Evolutionary conservation across 2,797 vertebrate genomes (phyloP), one percentile per base, ranked within the genome.

Genomic region (Austrolebias charrua): DNA sequence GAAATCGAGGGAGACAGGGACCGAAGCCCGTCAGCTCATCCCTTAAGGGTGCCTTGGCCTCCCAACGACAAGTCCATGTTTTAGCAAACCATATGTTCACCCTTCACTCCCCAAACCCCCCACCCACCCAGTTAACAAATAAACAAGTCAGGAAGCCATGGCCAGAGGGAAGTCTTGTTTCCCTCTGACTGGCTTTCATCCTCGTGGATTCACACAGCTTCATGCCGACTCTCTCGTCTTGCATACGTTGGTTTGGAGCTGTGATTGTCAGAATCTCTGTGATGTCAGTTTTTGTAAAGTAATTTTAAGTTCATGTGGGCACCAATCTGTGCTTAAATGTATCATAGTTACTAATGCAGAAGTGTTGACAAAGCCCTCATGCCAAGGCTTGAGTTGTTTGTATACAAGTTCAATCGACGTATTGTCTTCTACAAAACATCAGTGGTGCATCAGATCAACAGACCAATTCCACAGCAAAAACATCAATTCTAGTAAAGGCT

Each of bases 41-140:
- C 90, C 90, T 86, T 59, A 78, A 40, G 89, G 91, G 88, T 79
- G 82, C 84, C 85, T 85, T 51, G 86, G 90, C 86, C 87, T 90
- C 85, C 82, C 82, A 83, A 93, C 92, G 91, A 93, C 90, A 93
- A 93, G 93, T 89, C 89, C 89, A 76, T 87, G 88, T 91, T 93
- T 94, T 93, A 93, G 89, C 88, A 89, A 86, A 92, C 92, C 93
- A 93, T 94, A 94, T 94, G 92, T 93, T 93, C 89, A 71, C 75
- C 85, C 84, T 76, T 81, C 71, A 43, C 66, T 58, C 65, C 62
- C 52, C 69, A 78, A 65, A 67, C 53, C 73, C 52, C 71, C 76
- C 69, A 67, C 55, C 55, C 66, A 79, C 77, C 83, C 86, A 82
- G 79, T 88, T 86, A 90, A 85, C 86, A 91, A 89, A 91, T 92